phyloP scores from a whole-genome alignment of 2,888 invertebrate genomes.

The Platerodrilus igneus region DNA sequence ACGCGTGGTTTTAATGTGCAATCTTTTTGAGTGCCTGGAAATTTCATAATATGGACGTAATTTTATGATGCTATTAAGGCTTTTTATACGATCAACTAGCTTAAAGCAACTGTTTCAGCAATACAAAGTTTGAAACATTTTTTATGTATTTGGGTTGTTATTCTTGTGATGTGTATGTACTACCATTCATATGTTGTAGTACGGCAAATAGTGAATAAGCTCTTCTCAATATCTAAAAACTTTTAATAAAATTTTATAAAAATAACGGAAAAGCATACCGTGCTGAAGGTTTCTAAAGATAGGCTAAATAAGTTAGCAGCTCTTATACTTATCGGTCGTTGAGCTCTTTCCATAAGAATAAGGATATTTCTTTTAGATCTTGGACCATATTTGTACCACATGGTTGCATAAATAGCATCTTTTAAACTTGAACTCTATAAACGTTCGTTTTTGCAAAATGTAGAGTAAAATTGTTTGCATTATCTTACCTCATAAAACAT shows the following conservation, averaged over 20 bases:
- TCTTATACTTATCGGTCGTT: slow-evolving; percentile 49
- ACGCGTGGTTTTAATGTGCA: too few relatives aligned
- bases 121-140: too few relatives aligned
- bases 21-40: too few relatives aligned
- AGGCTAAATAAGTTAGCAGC: slow-evolving; percentile 50
- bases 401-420: slow-evolving; percentile 46
- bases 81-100: too few relatives aligned
- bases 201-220: slow-evolving; percentile 31
- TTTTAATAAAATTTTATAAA: not conserved
- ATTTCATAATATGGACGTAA: too few relatives aligned
- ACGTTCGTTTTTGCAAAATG: too few relatives aligned
- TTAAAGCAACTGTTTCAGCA: too few relatives aligned
- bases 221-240: slow-evolving; percentile 29
- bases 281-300: slow-evolving; percentile 50
- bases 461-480: too few relatives aligned
- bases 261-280: slow-evolving; percentile 41
- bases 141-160: too few relatives aligned
- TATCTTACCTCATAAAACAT: slow-evolving; percentile 48
- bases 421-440: slow-evolving; percentile 47
- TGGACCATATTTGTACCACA: slow-evolving; percentile 42
- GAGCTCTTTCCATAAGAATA: slow-evolving; percentile 49
- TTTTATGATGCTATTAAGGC: too few relatives aligned
- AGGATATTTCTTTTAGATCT: slow-evolving; percentile 45
- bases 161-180: too few relatives aligned
- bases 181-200: slow-evolving; percentile 7